Evolutionary conservation across 2,888 invertebrate species (phyloP), one percentile per base, ranked within the genome.

Genomic region (Papilio gigon): DNA sequence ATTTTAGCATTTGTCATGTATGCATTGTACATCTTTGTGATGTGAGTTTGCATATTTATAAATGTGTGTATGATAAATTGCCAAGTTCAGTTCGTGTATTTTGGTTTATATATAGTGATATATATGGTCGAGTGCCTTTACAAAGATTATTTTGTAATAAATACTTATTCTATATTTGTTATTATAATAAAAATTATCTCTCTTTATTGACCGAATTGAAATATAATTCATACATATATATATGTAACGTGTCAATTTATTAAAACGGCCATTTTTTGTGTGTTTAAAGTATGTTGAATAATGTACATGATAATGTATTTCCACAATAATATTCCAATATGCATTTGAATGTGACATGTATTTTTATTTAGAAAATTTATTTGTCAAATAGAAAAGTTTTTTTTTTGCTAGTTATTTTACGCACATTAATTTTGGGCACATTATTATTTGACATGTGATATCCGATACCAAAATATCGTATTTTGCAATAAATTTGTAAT

Each of bases 251-350:
- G 22, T 25, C 22, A 27, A 37, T 37, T n/a, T 22, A 27, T n/a
- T 42, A 20, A 53, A 56, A 17, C 9, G 42, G 33, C 33, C 50
- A 62, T 42, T 62, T 56, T 53, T 65, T 40, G 30, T 61, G 56
- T 67, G 62, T 40, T 53, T 67, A 44, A 25, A 60, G 22, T 5
- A 42, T 22, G 22, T 22, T 50, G 27, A 47, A 12, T 4, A 20
- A 58, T n/a, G 50, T 8, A 27, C 2, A 17, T 61, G 61, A 62
- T 56, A 53, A 53, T n/a, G 27, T 65, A 35, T 59, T 59, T 65
- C 37, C 17, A 60, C 37, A 22, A 14, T 44, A 50, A 14, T 40
- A 22, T 61, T 61, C 40, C 22, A 63, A 56, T 68, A 63, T 68
- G 56, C 44, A 56, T 68, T 63, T 63, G 12, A 3, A 22, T 47